phyloP scores from a whole-genome alignment of 2,888 invertebrate species.

The Tetropium fuscum region DNA sequence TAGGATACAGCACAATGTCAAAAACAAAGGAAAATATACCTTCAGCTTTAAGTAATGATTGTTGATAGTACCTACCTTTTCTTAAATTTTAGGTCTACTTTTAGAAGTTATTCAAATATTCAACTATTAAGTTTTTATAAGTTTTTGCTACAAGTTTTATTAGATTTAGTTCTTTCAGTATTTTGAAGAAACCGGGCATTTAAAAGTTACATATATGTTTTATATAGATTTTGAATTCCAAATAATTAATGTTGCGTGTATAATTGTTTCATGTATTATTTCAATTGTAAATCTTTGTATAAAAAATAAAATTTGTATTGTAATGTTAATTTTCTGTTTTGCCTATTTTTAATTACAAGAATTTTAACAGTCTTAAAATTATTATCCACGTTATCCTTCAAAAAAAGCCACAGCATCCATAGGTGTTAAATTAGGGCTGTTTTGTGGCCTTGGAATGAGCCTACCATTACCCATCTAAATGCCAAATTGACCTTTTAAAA shows the following conservation, averaged over 20 bases:
- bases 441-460: too few relatives aligned
- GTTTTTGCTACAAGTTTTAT: constrained; percentile 33
- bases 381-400: too few relatives aligned
- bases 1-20: constrained; percentile 79
- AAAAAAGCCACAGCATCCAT: too few relatives aligned
- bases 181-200: constrained; percentile 38
- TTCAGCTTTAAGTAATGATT: constrained; percentile 71
- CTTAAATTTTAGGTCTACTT: constrained; percentile 13
- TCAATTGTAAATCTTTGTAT: constrained; percentile 22
- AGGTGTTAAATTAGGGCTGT: too few relatives aligned
- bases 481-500: too few relatives aligned
- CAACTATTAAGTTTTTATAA: constrained; percentile 10
- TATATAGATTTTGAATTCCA: constrained; percentile 33
- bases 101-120: constrained; percentile 17
- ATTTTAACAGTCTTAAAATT: too few relatives aligned
- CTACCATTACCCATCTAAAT: too few relatives aligned
- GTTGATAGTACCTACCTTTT: constrained; percentile 43
- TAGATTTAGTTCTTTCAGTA: constrained; percentile 35
- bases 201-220: constrained; percentile 34
- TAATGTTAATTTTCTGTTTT: background rate
- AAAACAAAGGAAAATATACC: constrained; percentile 91
- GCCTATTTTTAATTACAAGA: too few relatives aligned
- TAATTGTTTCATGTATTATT: constrained; percentile 17
- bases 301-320: constrained; percentile 12
- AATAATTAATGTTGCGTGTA: background rate